phyloP scores from a whole-genome alignment of 1,140 invertebrate genomes.

The Caenorhabditis elegans region WBcel235 BX284602.5:11485001-11485500 shows the following conservation, averaged over 20 bases:
- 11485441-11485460: background rate
- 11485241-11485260: too few relatives aligned
- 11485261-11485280: background rate
- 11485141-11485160: too few relatives aligned
- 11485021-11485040: too few relatives aligned
- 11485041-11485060: too few relatives aligned
- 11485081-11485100: too few relatives aligned
- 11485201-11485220: background rate
- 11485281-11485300: background rate
- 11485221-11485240: background rate
- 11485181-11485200: background rate
- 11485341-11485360: background rate
- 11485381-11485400: background rate
- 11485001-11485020: too few relatives aligned
- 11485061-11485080: too few relatives aligned
- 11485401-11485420: background rate
- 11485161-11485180: background rate
- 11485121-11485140: too few relatives aligned
- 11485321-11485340: slow-evolving; percentile 6
- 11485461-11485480: background rate
- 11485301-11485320: background rate
- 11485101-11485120: too few relatives aligned
- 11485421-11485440: background rate
- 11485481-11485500: background rate
- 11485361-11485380: slow-evolving; percentile 2